These are phyloP conservation scores for Aleiodes alternator DNA, from an alignment of 2,888 invertebrate species.

Conservation along the genomic window DNA sequence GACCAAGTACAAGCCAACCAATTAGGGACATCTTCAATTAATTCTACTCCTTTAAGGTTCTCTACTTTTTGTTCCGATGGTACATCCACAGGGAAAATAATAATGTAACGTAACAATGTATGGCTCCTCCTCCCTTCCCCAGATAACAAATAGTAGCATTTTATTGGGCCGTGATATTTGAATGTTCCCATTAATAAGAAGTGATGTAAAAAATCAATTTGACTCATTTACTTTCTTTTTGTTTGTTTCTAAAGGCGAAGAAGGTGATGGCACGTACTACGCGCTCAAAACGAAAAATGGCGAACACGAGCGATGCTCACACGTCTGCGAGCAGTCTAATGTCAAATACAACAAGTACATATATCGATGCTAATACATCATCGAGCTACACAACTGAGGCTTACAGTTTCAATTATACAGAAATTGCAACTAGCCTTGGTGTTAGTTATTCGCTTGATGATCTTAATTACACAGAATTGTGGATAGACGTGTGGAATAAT, in stretches of 20 bases:
- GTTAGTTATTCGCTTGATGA: slow-evolving; percentile 69
- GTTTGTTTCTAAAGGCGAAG: slow-evolving; percentile 77
- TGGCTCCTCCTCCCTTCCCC: too few species aligned
- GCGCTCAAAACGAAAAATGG: slow-evolving; percentile 80
- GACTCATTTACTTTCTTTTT: slow-evolving; percentile 17
- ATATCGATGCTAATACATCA: slow-evolving; percentile 68
- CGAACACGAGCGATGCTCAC: slow-evolving; percentile 76
- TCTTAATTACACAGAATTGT: slow-evolving; percentile 78
- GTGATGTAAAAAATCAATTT: background rate
- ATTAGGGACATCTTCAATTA: too few species aligned
- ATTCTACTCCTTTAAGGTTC: too few species aligned
- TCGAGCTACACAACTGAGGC: slow-evolving; percentile 66
- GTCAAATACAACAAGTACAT: slow-evolving; percentile 76
- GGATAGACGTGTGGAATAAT: slow-evolving; percentile 77
- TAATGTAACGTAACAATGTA: too few species aligned
- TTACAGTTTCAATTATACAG: slow-evolving; percentile 70
- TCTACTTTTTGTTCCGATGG: too few species aligned
- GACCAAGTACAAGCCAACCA: too few species aligned
- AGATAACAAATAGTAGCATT: too few species aligned
- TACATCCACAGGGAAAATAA: too few species aligned
- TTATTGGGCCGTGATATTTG: too few species aligned
- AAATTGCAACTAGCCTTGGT: slow-evolving; percentile 64
- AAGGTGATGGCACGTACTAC: slow-evolving; percentile 80
- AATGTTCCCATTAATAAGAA: too few species aligned
- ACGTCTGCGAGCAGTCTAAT: slow-evolving; percentile 69